A percentile compares a stretch with the other conserved stretches of the same genome.
Evolutionary conservation across 2,888 invertebrate species (phyloP).

Genomic region (Glyphotaelius pellucidus): DNA sequence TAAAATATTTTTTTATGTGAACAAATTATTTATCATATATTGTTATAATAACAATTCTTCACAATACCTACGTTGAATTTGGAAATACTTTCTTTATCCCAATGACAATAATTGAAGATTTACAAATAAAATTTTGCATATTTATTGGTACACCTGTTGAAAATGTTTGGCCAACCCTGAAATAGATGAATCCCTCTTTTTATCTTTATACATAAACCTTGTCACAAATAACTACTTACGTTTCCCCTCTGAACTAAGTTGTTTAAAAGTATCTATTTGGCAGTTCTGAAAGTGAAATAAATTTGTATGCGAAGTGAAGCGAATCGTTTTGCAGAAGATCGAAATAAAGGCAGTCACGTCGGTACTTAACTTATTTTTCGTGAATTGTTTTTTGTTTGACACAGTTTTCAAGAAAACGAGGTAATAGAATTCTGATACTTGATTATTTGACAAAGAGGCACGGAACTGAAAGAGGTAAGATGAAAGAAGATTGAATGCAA

Average conservation of each 20-base stretch:
- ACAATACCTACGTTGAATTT: too few species aligned
- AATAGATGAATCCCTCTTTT: not conserved
- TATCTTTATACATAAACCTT: not conserved
- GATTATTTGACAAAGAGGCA: too few species aligned
- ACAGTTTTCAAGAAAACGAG: not conserved
- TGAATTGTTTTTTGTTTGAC: not conserved
- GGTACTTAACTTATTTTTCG: not conserved
- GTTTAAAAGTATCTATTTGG: not conserved
- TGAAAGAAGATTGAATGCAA: too few species aligned
- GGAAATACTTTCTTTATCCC: too few species aligned
- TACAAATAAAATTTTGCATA: not conserved
- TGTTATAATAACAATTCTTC: too few species aligned
- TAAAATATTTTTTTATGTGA: too few species aligned
- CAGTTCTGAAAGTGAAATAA: not conserved
- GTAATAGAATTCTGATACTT: not conserved
- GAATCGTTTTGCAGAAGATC: not conserved
- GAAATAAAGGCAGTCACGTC: not conserved
- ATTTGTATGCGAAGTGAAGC: not conserved
- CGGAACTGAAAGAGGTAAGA: too few species aligned
- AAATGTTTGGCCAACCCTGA: not conserved
- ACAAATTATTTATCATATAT: too few species aligned
- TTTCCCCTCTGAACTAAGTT: not conserved
- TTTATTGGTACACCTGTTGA: not conserved
- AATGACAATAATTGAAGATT: too few species aligned
- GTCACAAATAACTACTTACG: not conserved